These are phyloP conservation scores for Cyanocitta stelleri DNA, from an alignment of 2,113 vertebrate species.

Conservation along the genomic window DNA sequence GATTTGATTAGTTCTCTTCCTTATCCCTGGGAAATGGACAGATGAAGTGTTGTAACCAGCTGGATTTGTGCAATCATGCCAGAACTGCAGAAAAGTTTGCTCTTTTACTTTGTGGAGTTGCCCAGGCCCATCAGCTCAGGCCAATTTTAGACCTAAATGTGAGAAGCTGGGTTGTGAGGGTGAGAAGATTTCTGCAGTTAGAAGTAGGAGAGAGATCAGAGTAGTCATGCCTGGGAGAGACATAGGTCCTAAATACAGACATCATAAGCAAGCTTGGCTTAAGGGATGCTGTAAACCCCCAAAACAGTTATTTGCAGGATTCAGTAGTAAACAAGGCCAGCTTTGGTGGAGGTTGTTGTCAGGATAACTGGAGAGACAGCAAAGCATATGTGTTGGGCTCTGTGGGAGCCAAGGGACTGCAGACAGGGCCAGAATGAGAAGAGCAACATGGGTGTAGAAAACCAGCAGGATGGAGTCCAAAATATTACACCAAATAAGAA, in stretches of 20 bases:
- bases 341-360: background rate
- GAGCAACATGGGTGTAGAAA: background rate
- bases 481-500: background rate
- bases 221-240: background rate
- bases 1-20: background rate
- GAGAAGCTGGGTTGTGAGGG: background rate
- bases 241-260: background rate
- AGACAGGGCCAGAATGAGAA: background rate
- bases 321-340: background rate
- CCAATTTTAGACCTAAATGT: background rate
- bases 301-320: background rate
- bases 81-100: background rate
- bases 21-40: background rate
- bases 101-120: background rate
- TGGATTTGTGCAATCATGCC: background rate
- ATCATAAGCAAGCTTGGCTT: background rate
- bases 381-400: background rate
- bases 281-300: background rate
- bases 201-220: background rate
- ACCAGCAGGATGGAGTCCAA: background rate
- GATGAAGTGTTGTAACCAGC: background rate
- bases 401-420: background rate
- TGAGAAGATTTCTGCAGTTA: background rate
- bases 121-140: background rate
- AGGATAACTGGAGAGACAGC: background rate